These are phyloP conservation scores for Octopus bimaculoides DNA, from an alignment of 1,140 invertebrate genomes.

Conservation along the genomic window DNA sequence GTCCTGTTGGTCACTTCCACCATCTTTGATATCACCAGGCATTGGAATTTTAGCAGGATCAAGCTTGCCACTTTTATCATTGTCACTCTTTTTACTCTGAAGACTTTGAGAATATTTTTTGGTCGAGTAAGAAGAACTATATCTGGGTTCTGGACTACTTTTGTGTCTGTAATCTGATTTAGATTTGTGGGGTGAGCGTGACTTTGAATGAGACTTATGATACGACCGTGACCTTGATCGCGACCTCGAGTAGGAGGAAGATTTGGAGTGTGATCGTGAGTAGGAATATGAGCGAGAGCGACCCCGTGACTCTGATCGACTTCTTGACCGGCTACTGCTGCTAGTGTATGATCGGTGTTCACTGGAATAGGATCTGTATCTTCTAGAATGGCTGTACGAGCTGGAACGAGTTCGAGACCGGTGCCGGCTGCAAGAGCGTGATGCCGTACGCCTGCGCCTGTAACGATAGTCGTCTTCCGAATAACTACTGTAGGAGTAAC, in stretches of 20 bases:
- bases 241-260: slow-evolving; percentile 6
- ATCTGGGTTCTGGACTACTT: background rate
- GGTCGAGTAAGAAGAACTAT: background rate
- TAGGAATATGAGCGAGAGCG: slow-evolving; percentile 6
- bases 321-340: slow-evolving; percentile 5
- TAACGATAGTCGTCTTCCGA: slow-evolving; percentile 8
- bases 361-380: slow-evolving; percentile 8
- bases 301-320: slow-evolving; percentile 5
- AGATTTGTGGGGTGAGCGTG: slow-evolving; percentile 1
- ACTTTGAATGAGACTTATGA: background rate
- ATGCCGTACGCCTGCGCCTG: background rate
- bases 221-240: background rate
- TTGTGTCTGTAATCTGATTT: background rate
- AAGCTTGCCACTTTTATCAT: background rate
- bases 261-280: slow-evolving; percentile 11
- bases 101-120: background rate
- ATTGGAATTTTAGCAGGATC: slow-evolving; percentile 7
- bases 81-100: background rate
- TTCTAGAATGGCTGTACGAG: slow-evolving; percentile 1
- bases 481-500: slow-evolving; percentile 11
- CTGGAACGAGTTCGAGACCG: slow-evolving; percentile 7
- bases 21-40: background rate
- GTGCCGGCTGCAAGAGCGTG: background rate
- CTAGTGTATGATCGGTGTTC: slow-evolving; percentile 7
- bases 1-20: background rate